phyloP scores from a whole-genome alignment of 1,140 invertebrate genomes.

The Teleopsis dalmanni region DNA sequence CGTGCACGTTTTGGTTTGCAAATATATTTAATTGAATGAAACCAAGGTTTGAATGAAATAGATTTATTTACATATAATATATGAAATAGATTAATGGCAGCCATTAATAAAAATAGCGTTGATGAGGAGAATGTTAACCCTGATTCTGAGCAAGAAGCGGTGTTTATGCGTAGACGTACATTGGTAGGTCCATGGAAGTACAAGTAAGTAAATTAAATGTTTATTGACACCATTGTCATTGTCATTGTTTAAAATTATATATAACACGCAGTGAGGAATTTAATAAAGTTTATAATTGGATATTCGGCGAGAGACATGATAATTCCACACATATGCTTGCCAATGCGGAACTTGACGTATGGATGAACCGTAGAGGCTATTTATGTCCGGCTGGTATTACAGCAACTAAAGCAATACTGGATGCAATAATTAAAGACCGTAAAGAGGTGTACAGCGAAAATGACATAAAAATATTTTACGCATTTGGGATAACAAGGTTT shows the following conservation, averaged over 20 bases:
- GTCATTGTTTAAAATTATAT: not conserved
- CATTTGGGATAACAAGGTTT: constrained; percentile 34
- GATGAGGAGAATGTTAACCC: too few species aligned
- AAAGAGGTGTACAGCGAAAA: constrained; percentile 6
- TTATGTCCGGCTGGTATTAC: constrained; percentile 37
- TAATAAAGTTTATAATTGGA: constrained; percentile 19
- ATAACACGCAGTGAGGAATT: constrained; percentile 29
- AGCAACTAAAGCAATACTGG: constrained; percentile 30
- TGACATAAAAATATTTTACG: constrained; percentile 25
- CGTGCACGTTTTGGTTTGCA: too few species aligned
- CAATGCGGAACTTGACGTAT: constrained; percentile 24
- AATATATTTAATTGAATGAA: too few species aligned
- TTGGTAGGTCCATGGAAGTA: constrained; percentile 14
- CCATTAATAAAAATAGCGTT: too few species aligned
- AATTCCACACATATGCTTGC: constrained; percentile 13
- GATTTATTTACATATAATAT: too few species aligned
- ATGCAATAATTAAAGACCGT: constrained; percentile 23
- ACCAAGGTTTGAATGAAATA: too few species aligned
- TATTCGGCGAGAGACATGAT: constrained; percentile 18
- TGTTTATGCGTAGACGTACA: not conserved
- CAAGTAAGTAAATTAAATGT: constrained; percentile 5
- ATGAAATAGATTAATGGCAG: too few species aligned
- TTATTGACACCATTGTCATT: not conserved
- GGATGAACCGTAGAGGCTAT: constrained; percentile 27
- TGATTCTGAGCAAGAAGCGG: too few species aligned